A percentile compares a stretch with the other conserved stretches of the same genome.
These are phyloP conservation scores for Dallia pectoralis DNA, from an alignment of 2,797 vertebrate genomes.

Conservation along the genomic window DNA sequence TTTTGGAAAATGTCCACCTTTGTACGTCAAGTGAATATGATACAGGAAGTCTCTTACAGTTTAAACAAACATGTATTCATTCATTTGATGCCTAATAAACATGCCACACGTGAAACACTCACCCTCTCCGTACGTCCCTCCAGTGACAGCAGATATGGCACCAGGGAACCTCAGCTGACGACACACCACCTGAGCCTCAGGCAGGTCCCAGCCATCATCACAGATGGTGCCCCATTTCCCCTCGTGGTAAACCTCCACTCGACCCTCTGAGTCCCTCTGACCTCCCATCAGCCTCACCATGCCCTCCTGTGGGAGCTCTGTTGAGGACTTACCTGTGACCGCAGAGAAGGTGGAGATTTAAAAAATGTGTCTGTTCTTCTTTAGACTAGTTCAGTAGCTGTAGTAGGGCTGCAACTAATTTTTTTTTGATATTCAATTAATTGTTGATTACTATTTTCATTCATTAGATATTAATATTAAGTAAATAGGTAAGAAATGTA, in stretches of 20 bases:
- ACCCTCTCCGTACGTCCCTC: conserved; percentile 63
- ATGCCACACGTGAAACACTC: background rate
- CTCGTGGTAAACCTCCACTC: conserved; percentile 17
- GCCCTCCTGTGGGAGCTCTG: background rate
- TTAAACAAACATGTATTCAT: background rate
- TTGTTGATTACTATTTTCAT: no score
- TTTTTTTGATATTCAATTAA: no score
- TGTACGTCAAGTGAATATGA: conserved; percentile 3
- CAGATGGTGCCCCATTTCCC: conserved; percentile 13
- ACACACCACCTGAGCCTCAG: conserved; percentile 17
- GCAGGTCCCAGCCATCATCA: conserved; percentile 15
- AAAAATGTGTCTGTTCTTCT: background rate
- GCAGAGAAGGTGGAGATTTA: background rate
- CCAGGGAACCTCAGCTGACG: conserved; percentile 64
- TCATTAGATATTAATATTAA: no score
- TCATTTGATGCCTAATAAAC: background rate
- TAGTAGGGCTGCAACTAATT: no score
- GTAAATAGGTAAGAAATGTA: no score
- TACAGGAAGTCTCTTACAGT: conserved; percentile 65
- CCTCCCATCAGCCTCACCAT: conserved; percentile 12
- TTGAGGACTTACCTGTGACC: background rate
- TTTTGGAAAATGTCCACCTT: no score
- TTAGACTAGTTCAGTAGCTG: no score
- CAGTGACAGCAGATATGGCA: conserved; percentile 48
- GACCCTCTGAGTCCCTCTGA: background rate